phyloP scores from a whole-genome alignment of 2,113 vertebrate species.

The Chaetodon auriga region DNA sequence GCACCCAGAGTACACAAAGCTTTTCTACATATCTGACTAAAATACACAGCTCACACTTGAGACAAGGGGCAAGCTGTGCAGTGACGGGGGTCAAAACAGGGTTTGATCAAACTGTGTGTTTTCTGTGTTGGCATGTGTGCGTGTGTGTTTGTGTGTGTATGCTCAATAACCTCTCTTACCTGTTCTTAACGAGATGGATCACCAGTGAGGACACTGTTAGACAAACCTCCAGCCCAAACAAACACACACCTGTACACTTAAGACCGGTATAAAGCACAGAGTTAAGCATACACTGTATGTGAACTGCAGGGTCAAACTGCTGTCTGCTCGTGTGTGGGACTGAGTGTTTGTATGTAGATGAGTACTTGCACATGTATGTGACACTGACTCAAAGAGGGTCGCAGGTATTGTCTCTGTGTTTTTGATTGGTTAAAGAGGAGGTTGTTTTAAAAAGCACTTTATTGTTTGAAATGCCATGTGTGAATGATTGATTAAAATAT shows the following conservation, averaged over 20 bases:
- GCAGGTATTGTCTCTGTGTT: constrained; percentile 50
- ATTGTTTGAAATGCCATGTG: constrained; percentile 72
- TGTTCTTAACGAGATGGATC: constrained; percentile 14
- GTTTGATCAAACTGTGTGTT: constrained; percentile 41
- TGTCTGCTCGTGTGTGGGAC: constrained; percentile 37
- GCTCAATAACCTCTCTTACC: constrained; percentile 22
- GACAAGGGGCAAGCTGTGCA: constrained; percentile 14
- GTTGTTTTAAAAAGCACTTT: constrained; percentile 82
- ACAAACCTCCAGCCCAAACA: constrained; percentile 6
- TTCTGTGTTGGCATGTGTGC: constrained; percentile 8
- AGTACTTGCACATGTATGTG: constrained; percentile 47
- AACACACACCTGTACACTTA: constrained; percentile 1
- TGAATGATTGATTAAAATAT: constrained; percentile 64
- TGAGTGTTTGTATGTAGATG: constrained; percentile 39
- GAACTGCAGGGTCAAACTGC: constrained; percentile 43
- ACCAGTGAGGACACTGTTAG: constrained; percentile 7
- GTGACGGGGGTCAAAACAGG: constrained; percentile 53
- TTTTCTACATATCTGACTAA: constrained; percentile 31
- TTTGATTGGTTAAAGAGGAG: constrained; percentile 52
- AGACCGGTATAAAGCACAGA: constrained; percentile 61
- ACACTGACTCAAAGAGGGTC: constrained; percentile 32
- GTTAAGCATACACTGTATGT: constrained; percentile 30
- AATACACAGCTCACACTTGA: constrained; percentile 25
- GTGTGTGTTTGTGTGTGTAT: background rate
- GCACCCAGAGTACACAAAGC: background rate